Base-by-base conservation (phyloP, 1,140 invertebrate genomes). In the Cherax destructor region DNA sequence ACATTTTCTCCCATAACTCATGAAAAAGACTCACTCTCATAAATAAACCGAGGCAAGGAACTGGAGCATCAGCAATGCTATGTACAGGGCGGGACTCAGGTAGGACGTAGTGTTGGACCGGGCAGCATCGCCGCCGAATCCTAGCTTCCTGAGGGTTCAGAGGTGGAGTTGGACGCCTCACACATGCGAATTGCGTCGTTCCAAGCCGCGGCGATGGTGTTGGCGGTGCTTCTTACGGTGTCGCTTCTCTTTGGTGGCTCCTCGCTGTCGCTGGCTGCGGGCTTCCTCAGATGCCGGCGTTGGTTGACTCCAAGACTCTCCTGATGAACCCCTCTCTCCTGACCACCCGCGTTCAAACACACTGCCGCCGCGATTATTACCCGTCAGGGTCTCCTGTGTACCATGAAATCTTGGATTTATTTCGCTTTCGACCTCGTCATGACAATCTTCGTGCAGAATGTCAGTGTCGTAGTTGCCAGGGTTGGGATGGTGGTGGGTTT, bases 71-170 rank as follows among this genome's bases (percentile, higher is more conserved):
- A 84, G 81, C 65, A 49, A n/a, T 47, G 47, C 65, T 86, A 86
- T 86, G 41, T 86, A 86, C 83, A 86, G 69, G 56, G 50, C 56
- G 52, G 72, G 83, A 69, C 83, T 86, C 83, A 86, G 83, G 69
- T 50, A 86, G 83, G 61, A 74, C 69, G 72, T 69, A 50, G 72
- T 72, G 21, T 30, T n/a, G 11, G 83, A 1, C 18, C 47, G 21
- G 47, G 50, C 72, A 3, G 47, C 83, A 59, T 41, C 50, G 61
- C 5, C 16, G 61, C 61, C 21, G 11, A 16, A 21, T 65, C 85
- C 59, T n/a, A 61, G 74, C n/a, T 30, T 78, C 24, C 21, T 18
- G 85, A 77, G 76, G 72, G 50, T 69, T 41, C 21, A 72, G 74
- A 50, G 41, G 11, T 41, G 41, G 16, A 21, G 41, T n/a, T 18